Base-by-base conservation (phyloP, 2,113 vertebrate genomes). In the Eidolon helvum region DNA sequence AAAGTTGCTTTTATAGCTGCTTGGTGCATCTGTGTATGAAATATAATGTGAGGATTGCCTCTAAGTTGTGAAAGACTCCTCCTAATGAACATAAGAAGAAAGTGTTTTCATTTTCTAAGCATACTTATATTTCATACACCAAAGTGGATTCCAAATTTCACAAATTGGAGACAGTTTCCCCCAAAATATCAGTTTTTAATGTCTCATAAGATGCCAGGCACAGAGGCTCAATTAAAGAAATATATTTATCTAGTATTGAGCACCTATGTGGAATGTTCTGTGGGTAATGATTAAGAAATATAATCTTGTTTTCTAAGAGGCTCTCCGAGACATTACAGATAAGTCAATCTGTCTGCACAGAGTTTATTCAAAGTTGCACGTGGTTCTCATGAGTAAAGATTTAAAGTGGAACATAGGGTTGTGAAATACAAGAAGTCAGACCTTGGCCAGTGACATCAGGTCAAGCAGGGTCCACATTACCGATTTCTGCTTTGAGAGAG, bases 1-100 rank as follows among this genome's bases (percentile, higher is more conserved):
- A 96, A 97, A 95, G 91, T 95, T 95, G 89, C 87, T 87, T 97
- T 96, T 95, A 87, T 85, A 78, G 96, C 96, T 94, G 84, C 61
- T 78, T 77, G 91, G 89, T 87, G 75, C 91, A 66, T 97, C 89
- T 97, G 91, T 79, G 55, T 95, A 77, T 78, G 91, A 97, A 96
- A 84, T 43, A 65, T 66, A 93, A 53, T 50, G 19, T 63, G 74
- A 96, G 43, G 48, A 84, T 95, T 93, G 95, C 91, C 45, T 95
- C 65, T 97, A 40, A 91, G 92, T 95, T 97, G 92, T 92, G 71
- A 91, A 93, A 92, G 94, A 72, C 53, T 89, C 50, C 40, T 90
- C 26, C 87, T 98, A 96, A 97, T 95, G 86, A 98, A 93, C 91
- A 35, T 55, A 57, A 87, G 96, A 96, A 95, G 87, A 84, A 95